Evolutionary conservation across 2,797 vertebrate genomes (phyloP), one percentile per base, ranked within the genome.

Genomic region (Danionella dracula): DNA sequence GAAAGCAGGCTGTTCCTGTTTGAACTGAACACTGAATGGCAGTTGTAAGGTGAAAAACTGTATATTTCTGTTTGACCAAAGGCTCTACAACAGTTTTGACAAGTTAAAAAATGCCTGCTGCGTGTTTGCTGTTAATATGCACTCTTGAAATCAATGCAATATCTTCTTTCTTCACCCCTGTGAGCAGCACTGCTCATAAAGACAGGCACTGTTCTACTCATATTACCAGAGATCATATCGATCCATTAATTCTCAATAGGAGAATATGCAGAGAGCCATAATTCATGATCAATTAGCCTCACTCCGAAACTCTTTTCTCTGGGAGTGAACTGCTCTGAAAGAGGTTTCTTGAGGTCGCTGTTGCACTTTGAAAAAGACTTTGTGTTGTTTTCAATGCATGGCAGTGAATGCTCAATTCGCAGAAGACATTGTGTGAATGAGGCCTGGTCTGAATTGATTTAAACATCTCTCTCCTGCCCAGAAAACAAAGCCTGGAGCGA

Each of bases 251-350:
- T 64, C 70, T 67, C 53, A 45, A 32, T 63, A 73, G 74, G 71
- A 64, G 70, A 59, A 44, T 61, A 44, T 61, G 66, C 66, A 54
- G 46, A 27, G 66, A 42, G 37, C 53, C 50, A 44, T 65, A 35
- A 54, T 54, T 70, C 67, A 34, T 57, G 51, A 64, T 67, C 63
- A 72, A 55, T 76, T 76, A 67, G 53, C 23, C 34, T 70, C 57
- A 20, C 58, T 66, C 12, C 32, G 37, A 41, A 45, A 9, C 29
- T 29, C 53, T 49, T 35, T 21, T 6, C 8, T 16, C 11, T 27
- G 4, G 1, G 12, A 16, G 17, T 3, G 2, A 50, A 50, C 40
- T 34, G 40, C 2, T 35, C 29, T 37, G 62, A 54, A 23, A 38
- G 29, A 54, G 8, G 15, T 53, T 7, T 54, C 54, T 42, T 34